Evolutionary conservation across 1,140 invertebrate genomes (phyloP).

Genomic region (Phocides pigmalion): DNA sequence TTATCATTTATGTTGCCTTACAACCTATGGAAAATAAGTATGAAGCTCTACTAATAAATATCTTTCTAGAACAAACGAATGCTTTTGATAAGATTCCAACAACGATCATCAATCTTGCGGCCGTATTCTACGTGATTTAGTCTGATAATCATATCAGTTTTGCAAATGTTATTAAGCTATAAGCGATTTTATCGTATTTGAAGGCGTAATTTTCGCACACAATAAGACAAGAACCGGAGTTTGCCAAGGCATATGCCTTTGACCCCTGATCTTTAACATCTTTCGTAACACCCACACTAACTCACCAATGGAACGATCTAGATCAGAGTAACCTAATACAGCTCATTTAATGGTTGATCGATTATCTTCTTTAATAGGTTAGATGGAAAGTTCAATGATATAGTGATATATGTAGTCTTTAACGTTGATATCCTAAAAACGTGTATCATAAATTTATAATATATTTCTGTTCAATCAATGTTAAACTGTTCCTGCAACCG

Average conservation of each 20-base stretch:
- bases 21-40: no score
- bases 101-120: background rate
- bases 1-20: no score
- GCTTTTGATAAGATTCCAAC: no score
- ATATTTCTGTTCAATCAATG: no score
- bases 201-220: background rate
- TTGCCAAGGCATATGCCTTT: background rate
- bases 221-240: background rate
- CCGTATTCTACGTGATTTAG: no score
- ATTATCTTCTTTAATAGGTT: constrained; percentile 6
- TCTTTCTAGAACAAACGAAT: no score
- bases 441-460: no score
- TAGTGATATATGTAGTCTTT: background rate
- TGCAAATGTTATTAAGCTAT: no score
- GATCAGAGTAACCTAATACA: constrained; percentile 10
- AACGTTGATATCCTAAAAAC: no score
- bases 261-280: constrained; percentile 9
- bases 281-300: constrained; percentile 2
- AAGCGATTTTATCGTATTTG: background rate
- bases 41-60: no score
- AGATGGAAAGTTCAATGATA: background rate
- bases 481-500: no score
- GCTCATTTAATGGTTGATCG: constrained; percentile 12
- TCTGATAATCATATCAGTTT: no score
- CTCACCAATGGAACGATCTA: background rate